These are phyloP conservation scores for Macquaria ambigua DNA, from an alignment of 2,113 vertebrate genomes.

Conservation along the genomic window DNA sequence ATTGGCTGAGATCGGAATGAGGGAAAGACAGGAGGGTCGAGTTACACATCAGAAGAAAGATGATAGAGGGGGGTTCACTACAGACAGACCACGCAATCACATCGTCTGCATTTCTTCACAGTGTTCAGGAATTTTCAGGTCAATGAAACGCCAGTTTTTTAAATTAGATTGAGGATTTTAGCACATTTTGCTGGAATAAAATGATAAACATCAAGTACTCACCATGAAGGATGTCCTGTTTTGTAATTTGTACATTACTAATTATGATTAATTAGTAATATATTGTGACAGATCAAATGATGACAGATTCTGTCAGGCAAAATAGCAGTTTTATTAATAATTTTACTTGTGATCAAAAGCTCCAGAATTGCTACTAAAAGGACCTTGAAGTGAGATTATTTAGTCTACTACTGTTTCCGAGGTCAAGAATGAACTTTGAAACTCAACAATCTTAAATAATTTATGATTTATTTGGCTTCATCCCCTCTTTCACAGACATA, in stretches of 20 bases:
- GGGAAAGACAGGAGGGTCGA: slow-evolving; percentile 57
- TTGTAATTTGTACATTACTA: background rate
- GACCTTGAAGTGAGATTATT: background rate
- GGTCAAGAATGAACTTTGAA: background rate
- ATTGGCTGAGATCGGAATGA: slow-evolving; percentile 82
- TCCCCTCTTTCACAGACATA: background rate
- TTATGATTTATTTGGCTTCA: background rate
- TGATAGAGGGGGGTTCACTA: slow-evolving; percentile 39
- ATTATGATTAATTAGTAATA: background rate
- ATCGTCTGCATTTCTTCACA: slow-evolving; percentile 27
- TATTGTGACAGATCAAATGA: background rate
- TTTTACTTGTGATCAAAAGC: background rate
- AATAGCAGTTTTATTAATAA: background rate
- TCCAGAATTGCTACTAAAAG: background rate
- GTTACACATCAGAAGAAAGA: slow-evolving; percentile 73
- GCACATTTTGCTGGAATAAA: background rate
- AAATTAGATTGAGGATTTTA: background rate
- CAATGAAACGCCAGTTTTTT: background rate
- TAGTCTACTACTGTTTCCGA: background rate
- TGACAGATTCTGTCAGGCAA: background rate
- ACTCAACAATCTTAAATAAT: background rate
- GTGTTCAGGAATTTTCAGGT: slow-evolving; percentile 33
- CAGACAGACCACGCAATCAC: slow-evolving; percentile 60
- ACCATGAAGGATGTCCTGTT: background rate
- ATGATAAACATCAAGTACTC: slow-evolving; percentile 1